Evolutionary conservation across 2,113 vertebrate species (phyloP).

Genomic region (Petromus typicus): DNA sequence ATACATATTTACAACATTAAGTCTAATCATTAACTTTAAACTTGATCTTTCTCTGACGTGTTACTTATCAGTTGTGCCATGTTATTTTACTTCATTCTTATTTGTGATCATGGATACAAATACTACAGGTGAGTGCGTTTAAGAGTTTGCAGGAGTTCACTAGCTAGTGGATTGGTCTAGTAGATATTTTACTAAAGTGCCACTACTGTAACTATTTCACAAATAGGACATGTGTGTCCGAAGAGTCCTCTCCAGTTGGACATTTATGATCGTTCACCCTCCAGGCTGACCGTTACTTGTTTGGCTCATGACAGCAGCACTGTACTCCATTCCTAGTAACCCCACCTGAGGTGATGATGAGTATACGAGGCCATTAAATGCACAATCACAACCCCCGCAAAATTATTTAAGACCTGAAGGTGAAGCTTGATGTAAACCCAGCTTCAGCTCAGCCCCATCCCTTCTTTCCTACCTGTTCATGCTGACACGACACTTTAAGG

Average conservation of each 20-base stretch:
- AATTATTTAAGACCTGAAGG: background rate
- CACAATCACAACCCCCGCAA: background rate
- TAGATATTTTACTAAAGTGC: background rate
- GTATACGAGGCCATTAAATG: background rate
- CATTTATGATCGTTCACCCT: background rate
- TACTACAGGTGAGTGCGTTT: slow-evolving; percentile 7
- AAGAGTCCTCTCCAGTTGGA: background rate
- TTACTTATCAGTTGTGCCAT: background rate
- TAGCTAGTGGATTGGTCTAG: background rate
- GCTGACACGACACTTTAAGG: background rate
- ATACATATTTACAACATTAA: background rate
- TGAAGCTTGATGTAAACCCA: background rate
- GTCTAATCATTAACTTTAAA: background rate
- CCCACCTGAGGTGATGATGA: background rate
- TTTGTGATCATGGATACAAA: slow-evolving; percentile 2
- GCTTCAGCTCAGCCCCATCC: background rate
- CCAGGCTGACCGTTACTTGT: background rate
- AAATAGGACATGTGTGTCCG: background rate
- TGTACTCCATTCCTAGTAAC: background rate
- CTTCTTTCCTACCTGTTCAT: background rate
- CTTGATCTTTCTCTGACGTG: background rate
- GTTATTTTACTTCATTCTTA: background rate
- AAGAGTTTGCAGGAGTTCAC: background rate
- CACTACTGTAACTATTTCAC: background rate
- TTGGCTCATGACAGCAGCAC: background rate